phyloP scores from a whole-genome alignment of 2,113 vertebrate species.

The Toxotes chatareus region DNA sequence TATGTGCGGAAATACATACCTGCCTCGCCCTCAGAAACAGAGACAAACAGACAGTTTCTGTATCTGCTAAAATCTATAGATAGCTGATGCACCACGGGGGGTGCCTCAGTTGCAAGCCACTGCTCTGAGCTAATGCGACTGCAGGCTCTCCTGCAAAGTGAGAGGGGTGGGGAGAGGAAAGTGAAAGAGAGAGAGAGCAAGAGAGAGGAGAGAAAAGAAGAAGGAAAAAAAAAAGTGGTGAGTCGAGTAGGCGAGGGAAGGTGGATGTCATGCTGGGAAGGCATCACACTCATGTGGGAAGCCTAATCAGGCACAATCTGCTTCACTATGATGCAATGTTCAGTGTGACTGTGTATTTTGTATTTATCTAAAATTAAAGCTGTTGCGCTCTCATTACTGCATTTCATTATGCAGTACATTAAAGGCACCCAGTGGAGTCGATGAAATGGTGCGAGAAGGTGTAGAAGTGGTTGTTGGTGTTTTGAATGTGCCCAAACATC shows the following conservation, averaged over 20 bases:
- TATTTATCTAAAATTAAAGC: constrained; percentile 64
- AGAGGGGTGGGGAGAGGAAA: constrained; percentile 25
- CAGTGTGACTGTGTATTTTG: constrained; percentile 36
- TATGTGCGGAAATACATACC: constrained; percentile 7
- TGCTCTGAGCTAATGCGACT: constrained; percentile 58
- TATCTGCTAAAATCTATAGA: constrained; percentile 62
- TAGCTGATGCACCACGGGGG: constrained; percentile 47
- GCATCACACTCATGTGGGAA: constrained; percentile 60
- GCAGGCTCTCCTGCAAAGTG: constrained; percentile 53
- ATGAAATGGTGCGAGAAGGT: constrained; percentile 39
- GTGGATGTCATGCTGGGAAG: constrained; percentile 59
- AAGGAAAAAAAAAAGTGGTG: constrained; percentile 12
- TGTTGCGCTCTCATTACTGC: constrained; percentile 43
- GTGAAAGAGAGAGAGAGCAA: not conserved
- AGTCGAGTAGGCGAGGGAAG: constrained; percentile 56
- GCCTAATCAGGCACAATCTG: constrained; percentile 67
- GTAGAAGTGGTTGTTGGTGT: constrained; percentile 18
- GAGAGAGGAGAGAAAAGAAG: constrained; percentile 8
- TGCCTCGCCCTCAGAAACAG: constrained; percentile 44
- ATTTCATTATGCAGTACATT: constrained; percentile 60
- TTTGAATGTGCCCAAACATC: constrained; percentile 27
- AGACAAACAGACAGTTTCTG: constrained; percentile 52
- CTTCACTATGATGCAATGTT: constrained; percentile 41
- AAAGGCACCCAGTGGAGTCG: constrained; percentile 58
- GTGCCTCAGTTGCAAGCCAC: constrained; percentile 43